These are phyloP conservation scores for Carduelis carduelis DNA, from an alignment of 2,797 vertebrate genomes.

Conservation along the genomic window DNA sequence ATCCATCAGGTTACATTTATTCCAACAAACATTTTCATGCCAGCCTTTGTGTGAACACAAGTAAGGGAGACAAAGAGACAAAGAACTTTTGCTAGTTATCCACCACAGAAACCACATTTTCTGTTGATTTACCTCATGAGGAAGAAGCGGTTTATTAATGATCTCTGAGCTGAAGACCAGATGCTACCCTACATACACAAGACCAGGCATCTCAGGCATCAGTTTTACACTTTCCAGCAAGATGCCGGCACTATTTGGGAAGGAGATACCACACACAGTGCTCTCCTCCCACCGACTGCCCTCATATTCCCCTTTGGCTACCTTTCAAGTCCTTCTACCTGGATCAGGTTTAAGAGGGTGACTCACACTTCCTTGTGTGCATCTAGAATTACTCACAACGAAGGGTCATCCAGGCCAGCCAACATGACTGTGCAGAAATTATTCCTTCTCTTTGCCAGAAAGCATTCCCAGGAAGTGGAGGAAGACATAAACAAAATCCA, in stretches of 20 bases:
- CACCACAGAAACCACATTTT: not conserved
- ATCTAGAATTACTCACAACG: constrained; percentile 4
- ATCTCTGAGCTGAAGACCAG: not conserved
- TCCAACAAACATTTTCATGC: not conserved
- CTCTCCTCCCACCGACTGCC: not conserved
- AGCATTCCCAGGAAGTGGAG: not conserved
- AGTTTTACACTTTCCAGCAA: not conserved
- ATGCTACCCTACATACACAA: accelerated
- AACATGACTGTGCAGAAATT: constrained; percentile 22
- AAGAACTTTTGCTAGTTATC: not conserved
- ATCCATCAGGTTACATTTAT: not conserved
- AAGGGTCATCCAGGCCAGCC: not conserved
- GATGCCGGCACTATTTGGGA: accelerated
- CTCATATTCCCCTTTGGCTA: not conserved
- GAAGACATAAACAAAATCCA: not conserved
- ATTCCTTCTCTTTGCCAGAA: not conserved
- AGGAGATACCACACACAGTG: accelerated
- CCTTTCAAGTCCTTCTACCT: not conserved
- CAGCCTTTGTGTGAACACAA: not conserved
- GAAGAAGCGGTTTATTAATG: not conserved
- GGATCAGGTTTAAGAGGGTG: constrained; percentile 10
- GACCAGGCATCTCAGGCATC: not conserved
- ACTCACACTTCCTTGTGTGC: not conserved
- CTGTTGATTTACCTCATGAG: not conserved
- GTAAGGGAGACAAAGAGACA: not conserved